Evolutionary conservation across 2,888 invertebrate genomes (phyloP), one percentile per base, ranked within the genome.

Genomic region (Apodemia mormo): DNA sequence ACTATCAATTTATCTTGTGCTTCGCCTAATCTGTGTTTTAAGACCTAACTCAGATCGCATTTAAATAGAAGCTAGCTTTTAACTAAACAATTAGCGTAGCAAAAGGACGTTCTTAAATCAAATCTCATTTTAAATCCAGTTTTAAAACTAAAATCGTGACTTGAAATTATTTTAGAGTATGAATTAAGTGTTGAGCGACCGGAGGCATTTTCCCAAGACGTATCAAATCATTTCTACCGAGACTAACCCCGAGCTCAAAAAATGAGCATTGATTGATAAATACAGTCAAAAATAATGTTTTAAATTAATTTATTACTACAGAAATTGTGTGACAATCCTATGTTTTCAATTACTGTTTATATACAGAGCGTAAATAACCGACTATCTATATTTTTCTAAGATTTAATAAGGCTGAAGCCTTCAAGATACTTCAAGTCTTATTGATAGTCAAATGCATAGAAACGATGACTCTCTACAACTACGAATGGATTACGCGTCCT

Each of bases 361-460:
- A 14, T 49, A 49, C 5, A 45, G 45, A 52, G 52, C n/a, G 2
- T 6, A 52, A 52, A 52, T 52, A 52, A n/a, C 52, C 52, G n/a
- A 6, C 74, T 70, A 74, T 72, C 67, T 74, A 73, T 72, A 71
- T 56, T 69, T 68, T 74, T 74, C 69, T 75, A 74, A 61, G 73
- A 71, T 58, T 29, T 58, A 61, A 14, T 61, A 33, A 61, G 61
- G 29, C 61, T 22, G 22, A 22, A 22, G 22, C 22, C 22, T 61
- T 61, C 1, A 33, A 14, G 14, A 14, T 14, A 33, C 33, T 61
- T 61, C 2, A 61, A 33, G 30, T 33, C 58, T 30, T 33, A 61
- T 61, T 61, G 12, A 30, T 29, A 58, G 49, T 68, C 68, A 68
- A 68, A 65, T 68, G 68, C 68, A 68, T 22, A n/a, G 58, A 8